phyloP scores from a whole-genome alignment of 2,113 vertebrate species.

The Zapornia atra region DNA sequence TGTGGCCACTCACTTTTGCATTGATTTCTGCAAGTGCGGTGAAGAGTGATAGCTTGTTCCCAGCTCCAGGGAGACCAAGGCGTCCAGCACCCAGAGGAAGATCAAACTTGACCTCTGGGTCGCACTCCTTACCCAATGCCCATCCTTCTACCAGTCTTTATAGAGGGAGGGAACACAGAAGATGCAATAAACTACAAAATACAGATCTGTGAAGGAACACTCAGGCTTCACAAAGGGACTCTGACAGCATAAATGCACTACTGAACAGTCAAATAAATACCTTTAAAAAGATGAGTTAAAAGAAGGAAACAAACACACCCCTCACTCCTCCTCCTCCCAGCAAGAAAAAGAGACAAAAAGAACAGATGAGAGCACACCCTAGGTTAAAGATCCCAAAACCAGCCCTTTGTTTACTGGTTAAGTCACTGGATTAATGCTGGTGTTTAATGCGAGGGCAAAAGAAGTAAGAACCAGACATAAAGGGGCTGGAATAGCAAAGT shows the following conservation, averaged over 20 bases:
- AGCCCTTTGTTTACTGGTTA: not conserved
- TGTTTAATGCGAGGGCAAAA: not conserved
- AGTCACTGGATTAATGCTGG: not conserved
- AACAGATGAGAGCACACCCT: not conserved
- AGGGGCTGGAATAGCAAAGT: rapidly evolving
- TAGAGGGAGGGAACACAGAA: not conserved
- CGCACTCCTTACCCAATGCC: not conserved
- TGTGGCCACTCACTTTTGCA: not conserved
- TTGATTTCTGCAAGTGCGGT: not conserved
- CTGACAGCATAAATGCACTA: not conserved
- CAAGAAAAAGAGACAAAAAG: not conserved
- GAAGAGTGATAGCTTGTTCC: not conserved
- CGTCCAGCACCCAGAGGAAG: not conserved
- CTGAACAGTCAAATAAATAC: not conserved
- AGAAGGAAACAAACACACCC: not conserved
- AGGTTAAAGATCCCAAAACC: not conserved
- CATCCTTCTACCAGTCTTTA: not conserved
- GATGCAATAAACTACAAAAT: not conserved
- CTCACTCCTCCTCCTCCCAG: not conserved
- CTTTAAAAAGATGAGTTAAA: not conserved
- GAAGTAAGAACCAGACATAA: not conserved
- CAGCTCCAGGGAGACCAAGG: not conserved
- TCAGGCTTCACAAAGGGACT: not conserved
- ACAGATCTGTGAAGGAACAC: not conserved
- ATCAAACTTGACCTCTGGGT: constrained; percentile 27